Evolutionary conservation across 2,888 invertebrate genomes (phyloP), one percentile per base, ranked within the genome.

Genomic region (Watsonalla cultraria): DNA sequence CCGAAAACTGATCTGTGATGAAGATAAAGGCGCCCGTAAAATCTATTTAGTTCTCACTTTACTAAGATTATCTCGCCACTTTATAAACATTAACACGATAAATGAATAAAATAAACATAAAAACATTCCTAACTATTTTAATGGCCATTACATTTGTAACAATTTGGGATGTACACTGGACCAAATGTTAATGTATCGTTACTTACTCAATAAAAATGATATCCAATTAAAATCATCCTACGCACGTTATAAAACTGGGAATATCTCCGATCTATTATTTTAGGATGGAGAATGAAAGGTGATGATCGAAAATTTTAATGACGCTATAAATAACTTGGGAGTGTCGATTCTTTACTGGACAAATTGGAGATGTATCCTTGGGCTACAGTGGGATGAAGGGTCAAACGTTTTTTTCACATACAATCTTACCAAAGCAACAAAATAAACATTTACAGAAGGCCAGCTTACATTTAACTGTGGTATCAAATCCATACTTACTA

Each of bases 251-350:
- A 68, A 70, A 68, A 71, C 64, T 64, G 61, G 72, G 60, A 64
- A 66, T 65, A 67, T 58, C 52, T 34, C 57, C 51, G 54, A 53
- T 57, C 42, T 42, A 49, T 39, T 49, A 49, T 49, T 49, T 49
- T 49, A 9, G 58, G 45, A 24, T 49, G 50, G 42, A 63, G 63
- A 66, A 68, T 72, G 72, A 72, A 59, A 65, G 74, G 76, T 84
- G 83, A 84, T 86, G 80, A 86, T 85, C 76, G 74, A 86, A 77
- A 42, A 76, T 81, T 85, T 85, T 89, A 90, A 88, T 89, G 87
- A 88, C 82, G 62, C 75, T 75, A 84, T 88, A 88, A 87, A 89
- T 86, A 84, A 83, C 76, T 66, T 74, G 62, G 73, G 68, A 68
- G 67, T 76, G 74, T 82, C 82, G 84, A 86, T 82, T 82, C 74